phyloP scores from a whole-genome alignment of 2,113 vertebrate species.

The Corythoichthys intestinalis region DNA sequence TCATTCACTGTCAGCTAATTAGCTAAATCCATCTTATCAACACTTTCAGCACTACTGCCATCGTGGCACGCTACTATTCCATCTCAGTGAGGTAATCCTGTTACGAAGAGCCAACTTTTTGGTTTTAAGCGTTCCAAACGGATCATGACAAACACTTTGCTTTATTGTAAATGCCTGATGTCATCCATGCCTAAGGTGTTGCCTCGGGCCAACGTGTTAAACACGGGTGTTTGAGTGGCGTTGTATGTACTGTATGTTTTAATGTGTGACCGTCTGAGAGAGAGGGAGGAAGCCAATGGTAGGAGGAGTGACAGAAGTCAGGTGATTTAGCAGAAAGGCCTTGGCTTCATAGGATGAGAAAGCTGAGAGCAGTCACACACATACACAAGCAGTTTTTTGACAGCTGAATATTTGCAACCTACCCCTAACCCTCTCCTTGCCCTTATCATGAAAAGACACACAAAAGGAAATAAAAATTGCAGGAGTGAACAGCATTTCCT shows the following conservation, averaged over 20 bases:
- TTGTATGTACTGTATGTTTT: neutral
- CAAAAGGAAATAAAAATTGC: neutral
- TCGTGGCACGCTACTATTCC: no score
- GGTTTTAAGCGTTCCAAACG: neutral
- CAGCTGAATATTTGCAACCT: neutral
- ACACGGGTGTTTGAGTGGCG: neutral
- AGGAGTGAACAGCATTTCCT: neutral
- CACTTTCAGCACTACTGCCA: no score
- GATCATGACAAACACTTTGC: neutral
- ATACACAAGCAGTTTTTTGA: neutral
- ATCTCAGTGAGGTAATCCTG: no score
- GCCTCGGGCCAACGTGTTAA: neutral
- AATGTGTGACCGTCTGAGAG: neutral
- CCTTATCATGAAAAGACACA: neutral
- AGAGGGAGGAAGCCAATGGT: neutral
- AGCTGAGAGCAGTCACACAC: neutral
- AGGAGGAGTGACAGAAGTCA: conserved; percentile 13
- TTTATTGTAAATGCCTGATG: neutral
- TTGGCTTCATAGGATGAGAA: neutral
- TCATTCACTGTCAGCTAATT: no score
- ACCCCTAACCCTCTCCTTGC: neutral
- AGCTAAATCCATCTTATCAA: no score
- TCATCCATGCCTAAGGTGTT: neutral
- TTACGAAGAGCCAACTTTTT: no score
- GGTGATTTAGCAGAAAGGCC: conserved; percentile 40